phyloP scores from a whole-genome alignment of 2,888 invertebrate genomes.

The Sminthurinus aureus region DNA sequence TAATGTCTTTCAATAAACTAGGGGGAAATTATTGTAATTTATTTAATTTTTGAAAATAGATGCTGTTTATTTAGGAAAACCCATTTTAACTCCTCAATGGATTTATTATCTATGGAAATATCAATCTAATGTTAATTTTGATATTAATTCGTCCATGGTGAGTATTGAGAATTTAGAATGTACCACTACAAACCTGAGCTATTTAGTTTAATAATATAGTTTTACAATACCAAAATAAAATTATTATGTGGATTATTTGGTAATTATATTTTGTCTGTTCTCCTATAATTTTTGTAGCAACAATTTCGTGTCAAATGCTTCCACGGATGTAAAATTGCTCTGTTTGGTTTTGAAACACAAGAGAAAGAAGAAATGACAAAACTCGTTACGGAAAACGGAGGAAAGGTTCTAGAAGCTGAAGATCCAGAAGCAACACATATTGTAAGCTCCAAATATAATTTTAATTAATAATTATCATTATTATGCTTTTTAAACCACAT shows the following conservation, averaged over 20 bases:
- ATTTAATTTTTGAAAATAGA: no score
- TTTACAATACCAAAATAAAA: no score
- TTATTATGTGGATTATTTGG: no score
- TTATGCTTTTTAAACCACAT: no score
- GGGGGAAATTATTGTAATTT: no score
- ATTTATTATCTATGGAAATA: slow-evolving; percentile 86
- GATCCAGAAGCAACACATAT: slow-evolving; percentile 90
- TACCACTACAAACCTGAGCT: no score
- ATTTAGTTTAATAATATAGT: no score
- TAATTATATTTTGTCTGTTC: no score
- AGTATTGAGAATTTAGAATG: no score
- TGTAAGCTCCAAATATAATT: no score
- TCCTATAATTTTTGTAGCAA: slow-evolving; percentile 43
- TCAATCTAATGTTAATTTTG: slow-evolving; percentile 68
- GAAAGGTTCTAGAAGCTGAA: slow-evolving; percentile 73
- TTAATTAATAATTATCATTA: no score
- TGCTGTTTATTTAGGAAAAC: slow-evolving; percentile 87
- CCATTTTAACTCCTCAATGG: slow-evolving; percentile 89
- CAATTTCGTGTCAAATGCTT: slow-evolving; percentile 54
- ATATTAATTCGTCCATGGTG: slow-evolving; percentile 44
- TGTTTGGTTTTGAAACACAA: slow-evolving; percentile 53
- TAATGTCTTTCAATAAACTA: no score
- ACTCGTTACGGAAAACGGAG: slow-evolving; percentile 66
- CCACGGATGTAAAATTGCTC: slow-evolving; percentile 54
- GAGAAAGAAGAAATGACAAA: slow-evolving; percentile 54